Evolutionary conservation across 2,888 invertebrate species (phyloP).

Genomic region (Drosophila ezoana): DNA sequence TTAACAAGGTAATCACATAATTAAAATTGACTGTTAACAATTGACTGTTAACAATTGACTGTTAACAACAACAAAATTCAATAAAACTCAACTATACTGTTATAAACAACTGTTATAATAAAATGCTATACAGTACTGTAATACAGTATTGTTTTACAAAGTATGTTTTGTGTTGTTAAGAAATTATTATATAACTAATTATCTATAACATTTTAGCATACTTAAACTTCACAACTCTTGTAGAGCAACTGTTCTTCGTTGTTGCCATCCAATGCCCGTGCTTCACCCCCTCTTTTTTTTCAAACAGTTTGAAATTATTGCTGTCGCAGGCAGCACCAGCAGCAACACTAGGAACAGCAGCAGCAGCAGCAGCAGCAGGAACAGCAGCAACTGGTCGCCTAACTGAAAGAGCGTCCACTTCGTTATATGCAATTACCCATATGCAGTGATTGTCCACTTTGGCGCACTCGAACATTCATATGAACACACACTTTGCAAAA

Average conservation of each 20-base stretch:
- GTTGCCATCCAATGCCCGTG: background rate
- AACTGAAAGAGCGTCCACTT: constrained; percentile 13
- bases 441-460: constrained; percentile 75
- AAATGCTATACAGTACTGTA: no score
- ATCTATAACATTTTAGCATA: no score
- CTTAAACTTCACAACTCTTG: background rate
- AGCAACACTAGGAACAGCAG: background rate
- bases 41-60: no score
- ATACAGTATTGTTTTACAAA: no score
- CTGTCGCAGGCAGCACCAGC: constrained; percentile 39
- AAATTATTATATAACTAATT: no score
- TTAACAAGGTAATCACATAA: no score
- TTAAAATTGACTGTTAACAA: no score
- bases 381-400: constrained; percentile 1
- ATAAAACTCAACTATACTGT: background rate
- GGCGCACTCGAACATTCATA: constrained; percentile 42
- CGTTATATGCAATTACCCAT: constrained; percentile 66
- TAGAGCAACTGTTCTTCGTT: background rate
- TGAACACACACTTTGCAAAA: constrained; percentile 29
- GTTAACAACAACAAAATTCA: no score
- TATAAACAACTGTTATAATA: background rate
- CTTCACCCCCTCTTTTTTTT: constrained; percentile 12
- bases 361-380: background rate
- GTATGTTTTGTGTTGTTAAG: no score
- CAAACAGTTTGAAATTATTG: constrained; percentile 54